These are phyloP conservation scores for Lacanobia oleracea DNA, from an alignment of 2,888 invertebrate genomes.

Conservation along the genomic window DNA sequence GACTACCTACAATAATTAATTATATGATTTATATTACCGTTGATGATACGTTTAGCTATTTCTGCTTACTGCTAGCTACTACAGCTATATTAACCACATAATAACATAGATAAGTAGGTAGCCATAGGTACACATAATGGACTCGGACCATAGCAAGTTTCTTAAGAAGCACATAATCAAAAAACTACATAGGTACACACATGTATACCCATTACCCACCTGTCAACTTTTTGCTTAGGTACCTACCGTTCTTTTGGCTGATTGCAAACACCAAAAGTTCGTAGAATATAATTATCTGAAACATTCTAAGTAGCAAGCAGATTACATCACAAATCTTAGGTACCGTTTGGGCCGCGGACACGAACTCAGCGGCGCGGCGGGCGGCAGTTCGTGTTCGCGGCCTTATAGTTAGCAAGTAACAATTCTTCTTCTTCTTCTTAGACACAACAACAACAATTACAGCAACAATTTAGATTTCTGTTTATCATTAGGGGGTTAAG, in stretches of 20 bases:
- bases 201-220: constrained; percentile 24
- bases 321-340: constrained; percentile 11
- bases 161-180: constrained; percentile 18
- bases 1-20: background rate
- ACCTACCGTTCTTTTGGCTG: constrained; percentile 17
- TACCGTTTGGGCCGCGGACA: too few species aligned
- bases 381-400: too few species aligned
- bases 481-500: too few species aligned
- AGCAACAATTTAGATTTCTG: background rate
- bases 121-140: constrained; percentile 11
- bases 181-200: constrained; percentile 21
- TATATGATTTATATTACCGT: background rate
- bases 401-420: too few species aligned
- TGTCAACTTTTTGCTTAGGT: constrained; percentile 26
- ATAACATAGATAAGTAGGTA: constrained; percentile 1
- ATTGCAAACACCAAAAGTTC: constrained; percentile 16
- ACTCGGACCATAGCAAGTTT: constrained; percentile 26
- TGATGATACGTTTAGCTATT: constrained; percentile 1
- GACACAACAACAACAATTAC: too few species aligned
- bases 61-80: background rate
- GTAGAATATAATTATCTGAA: constrained; percentile 32
- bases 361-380: too few species aligned
- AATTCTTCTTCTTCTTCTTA: too few species aligned
- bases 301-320: constrained; percentile 14
- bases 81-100: constrained; percentile 5